Evolutionary conservation across 2,888 invertebrate genomes (phyloP).

Genomic region (Perithous albicinctus): DNA sequence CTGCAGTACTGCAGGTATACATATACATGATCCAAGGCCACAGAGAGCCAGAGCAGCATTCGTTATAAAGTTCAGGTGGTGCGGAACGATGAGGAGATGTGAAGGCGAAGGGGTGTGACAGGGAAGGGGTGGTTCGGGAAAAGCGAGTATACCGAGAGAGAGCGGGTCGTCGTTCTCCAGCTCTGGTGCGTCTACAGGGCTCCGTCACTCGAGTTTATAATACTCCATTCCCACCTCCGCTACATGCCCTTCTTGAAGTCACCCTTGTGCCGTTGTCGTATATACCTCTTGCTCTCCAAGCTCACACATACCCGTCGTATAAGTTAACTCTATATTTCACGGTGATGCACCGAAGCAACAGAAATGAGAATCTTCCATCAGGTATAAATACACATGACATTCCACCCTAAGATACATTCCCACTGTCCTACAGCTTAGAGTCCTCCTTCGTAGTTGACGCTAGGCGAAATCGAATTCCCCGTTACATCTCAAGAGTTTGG

Average conservation of each 20-base stretch:
- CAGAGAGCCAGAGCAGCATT: constrained; percentile 68
- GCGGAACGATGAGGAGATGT: constrained; percentile 56
- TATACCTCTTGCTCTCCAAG: constrained; percentile 11
- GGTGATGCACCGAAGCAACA: constrained; percentile 5
- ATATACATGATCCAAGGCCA: constrained; percentile 16
- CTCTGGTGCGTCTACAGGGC: constrained; percentile 45
- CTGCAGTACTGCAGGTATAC: neutral
- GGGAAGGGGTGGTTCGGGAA: constrained; percentile 50
- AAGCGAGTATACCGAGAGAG: constrained; percentile 52
- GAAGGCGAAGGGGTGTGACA: constrained; percentile 10
- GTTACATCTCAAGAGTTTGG: constrained; percentile 3
- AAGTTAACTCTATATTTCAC: constrained; percentile 45
- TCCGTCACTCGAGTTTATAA: constrained; percentile 62
- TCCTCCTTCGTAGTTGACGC: neutral
- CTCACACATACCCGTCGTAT: neutral
- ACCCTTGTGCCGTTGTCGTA: constrained; percentile 47
- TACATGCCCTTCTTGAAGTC: constrained; percentile 48
- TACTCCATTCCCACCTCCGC: constrained; percentile 62
- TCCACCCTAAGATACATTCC: constrained; percentile 17
- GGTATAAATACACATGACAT: constrained; percentile 29
- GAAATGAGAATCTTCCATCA: constrained; percentile 40
- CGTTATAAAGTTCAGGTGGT: constrained; percentile 77
- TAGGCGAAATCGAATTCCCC: constrained; percentile 12
- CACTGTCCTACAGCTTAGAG: constrained; percentile 4
- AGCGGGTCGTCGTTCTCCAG: constrained; percentile 35